These are phyloP conservation scores for Neotoxoptera formosana DNA, from an alignment of 1,140 invertebrate genomes.

Conservation along the genomic window DNA sequence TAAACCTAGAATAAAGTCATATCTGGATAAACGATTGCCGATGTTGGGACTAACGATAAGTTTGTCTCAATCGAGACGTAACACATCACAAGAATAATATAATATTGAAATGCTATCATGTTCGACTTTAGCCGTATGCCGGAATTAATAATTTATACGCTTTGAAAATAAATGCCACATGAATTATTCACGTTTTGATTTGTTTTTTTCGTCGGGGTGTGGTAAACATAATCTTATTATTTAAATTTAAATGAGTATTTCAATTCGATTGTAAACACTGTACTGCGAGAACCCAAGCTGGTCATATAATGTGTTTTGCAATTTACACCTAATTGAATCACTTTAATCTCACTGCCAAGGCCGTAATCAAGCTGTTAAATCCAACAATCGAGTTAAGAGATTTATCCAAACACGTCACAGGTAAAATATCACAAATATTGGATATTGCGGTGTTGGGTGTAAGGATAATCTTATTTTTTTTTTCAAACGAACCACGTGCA, in stretches of 20 bases:
- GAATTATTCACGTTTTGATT: background rate
- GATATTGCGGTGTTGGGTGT: background rate
- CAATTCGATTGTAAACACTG: background rate
- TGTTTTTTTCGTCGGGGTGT: background rate
- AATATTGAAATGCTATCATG: background rate
- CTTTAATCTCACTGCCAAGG: background rate
- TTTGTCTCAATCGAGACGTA: background rate
- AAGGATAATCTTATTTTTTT: no score
- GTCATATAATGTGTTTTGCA: background rate
- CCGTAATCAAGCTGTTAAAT: background rate
- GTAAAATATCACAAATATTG: background rate
- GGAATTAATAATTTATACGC: background rate
- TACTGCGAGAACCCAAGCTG: background rate
- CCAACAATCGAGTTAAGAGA: background rate
- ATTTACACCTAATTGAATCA: background rate
- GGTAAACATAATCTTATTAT: background rate
- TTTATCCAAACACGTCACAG: background rate
- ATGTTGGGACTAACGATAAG: no score
- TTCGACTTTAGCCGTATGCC: background rate
- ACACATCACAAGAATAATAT: background rate
- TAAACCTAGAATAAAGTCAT: background rate
- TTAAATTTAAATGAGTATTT: background rate
- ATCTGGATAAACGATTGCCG: background rate
- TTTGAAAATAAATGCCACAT: background rate
- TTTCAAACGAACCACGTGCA: background rate